A percentile compares a stretch with the other conserved stretches of the same genome.
These are phyloP conservation scores for Hyppa rectilinea DNA, from an alignment of 2,888 invertebrate species.

Conservation along the genomic window DNA sequence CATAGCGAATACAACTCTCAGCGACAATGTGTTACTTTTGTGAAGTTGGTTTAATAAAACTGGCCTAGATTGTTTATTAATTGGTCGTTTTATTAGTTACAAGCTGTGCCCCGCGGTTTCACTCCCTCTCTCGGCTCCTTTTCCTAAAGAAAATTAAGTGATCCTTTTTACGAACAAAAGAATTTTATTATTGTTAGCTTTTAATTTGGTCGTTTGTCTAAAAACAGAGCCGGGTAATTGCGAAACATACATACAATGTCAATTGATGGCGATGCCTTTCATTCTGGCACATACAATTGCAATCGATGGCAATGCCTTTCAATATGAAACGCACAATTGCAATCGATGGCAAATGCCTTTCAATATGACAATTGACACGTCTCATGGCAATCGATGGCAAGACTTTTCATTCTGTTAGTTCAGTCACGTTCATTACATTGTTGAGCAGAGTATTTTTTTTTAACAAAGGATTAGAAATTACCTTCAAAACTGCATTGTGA, in stretches of 20 bases:
- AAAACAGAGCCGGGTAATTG: background rate
- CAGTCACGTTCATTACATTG: background rate
- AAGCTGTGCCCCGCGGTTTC: background rate
- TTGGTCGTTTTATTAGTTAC: background rate
- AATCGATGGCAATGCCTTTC: background rate
- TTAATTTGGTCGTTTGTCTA: background rate
- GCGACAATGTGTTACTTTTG: conserved; percentile 25
- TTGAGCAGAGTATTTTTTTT: background rate
- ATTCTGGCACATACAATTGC: too few species aligned
- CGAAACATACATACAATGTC: background rate
- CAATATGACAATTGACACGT: too few species aligned
- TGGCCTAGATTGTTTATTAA: conserved; percentile 23
- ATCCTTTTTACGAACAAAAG: background rate
- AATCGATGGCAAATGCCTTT: too few species aligned
- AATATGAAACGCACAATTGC: too few species aligned
- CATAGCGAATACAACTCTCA: conserved; percentile 33
- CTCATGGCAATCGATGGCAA: background rate
- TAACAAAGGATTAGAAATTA: background rate
- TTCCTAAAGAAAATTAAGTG: conserved; percentile 4
- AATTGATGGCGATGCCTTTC: too few species aligned
- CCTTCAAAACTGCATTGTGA: background rate
- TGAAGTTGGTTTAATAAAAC: conserved; percentile 29
- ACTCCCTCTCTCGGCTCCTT: too few species aligned
- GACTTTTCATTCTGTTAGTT: background rate
- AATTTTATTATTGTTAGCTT: background rate